Base-by-base conservation (phyloP, 2,113 vertebrate species). In the Tyrannus savana region DNA sequence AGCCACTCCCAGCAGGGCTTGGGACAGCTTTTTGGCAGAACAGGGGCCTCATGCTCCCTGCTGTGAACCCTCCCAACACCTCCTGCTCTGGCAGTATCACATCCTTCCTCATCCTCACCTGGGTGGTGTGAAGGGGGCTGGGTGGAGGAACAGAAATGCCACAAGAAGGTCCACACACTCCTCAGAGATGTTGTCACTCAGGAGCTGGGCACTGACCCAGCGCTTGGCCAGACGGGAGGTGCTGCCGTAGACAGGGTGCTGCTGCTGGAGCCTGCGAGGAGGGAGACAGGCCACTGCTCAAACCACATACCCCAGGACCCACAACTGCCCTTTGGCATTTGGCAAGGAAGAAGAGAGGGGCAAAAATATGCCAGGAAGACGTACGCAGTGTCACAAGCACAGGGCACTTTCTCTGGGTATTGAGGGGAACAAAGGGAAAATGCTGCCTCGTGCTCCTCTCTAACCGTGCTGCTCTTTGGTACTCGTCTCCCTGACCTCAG, bases 141-240 rank as follows among this genome's bases (percentile, higher is more conserved):
- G 98, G 35, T 99, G 98, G 74, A 99, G 97, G 94, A 99, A 99
- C 37, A 99, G 98, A 24, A 97, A 98, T 0, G 99, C 99, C 82
- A 98, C 98, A 35, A 99, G 97, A 28, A 99, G 98, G 84, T 99
- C 99, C 71, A 99, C 95, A 15, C 98, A 97, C 76, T 99, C 99
- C 18, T 99, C 99, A 2, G 98, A 97, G 42, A 99, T 80, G 74
- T 93, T 97, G 31, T 98, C 98, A 0, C 98, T 98, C 89, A 99
- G 98, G 50, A 99, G 98, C 95, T 99, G 99, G 63, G 99, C 98
- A 0, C 97, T 98, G 44, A 99, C 93, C 99, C 99, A 99, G 31
- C 99, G 99, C 86, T 99, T 99, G 84, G 98, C 98, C 85, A 99
- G 97, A 22, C 99, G 99, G 71, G 98, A 99, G 52, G 98, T 98